These are phyloP conservation scores for Rhincodon typus DNA, from an alignment of 2,797 vertebrate genomes.

Conservation along the genomic window DNA sequence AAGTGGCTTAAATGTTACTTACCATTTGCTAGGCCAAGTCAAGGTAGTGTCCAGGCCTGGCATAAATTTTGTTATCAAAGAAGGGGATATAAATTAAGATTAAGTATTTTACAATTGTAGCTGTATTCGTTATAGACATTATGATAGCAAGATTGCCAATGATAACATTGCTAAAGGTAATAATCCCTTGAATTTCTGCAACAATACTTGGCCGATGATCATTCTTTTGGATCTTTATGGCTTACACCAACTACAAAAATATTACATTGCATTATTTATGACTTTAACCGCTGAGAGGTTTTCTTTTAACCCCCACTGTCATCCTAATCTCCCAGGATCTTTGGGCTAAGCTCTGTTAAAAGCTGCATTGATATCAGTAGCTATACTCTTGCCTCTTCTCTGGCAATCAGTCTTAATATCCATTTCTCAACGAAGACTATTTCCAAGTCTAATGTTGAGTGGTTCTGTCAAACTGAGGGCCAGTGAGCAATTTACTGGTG, in stretches of 20 bases:
- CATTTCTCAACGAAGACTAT: background rate
- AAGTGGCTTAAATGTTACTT: background rate
- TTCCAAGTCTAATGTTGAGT: background rate
- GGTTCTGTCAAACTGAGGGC: background rate
- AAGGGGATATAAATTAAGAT: background rate
- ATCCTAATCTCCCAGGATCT: background rate
- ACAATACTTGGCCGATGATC: background rate
- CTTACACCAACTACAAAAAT: background rate
- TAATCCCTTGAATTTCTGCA: background rate
- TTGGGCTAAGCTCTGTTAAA: background rate
- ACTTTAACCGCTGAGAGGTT: background rate
- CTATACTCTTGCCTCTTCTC: background rate
- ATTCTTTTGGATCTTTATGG: no score
- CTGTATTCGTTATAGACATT: background rate
- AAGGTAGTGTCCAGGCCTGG: background rate
- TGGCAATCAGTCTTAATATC: background rate
- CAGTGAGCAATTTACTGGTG: background rate
- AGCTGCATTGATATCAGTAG: background rate
- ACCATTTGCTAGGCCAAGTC: background rate
- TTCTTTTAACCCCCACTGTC: background rate
- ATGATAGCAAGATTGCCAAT: background rate
- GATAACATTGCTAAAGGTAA: background rate
- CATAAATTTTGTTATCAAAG: background rate
- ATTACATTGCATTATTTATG: background rate
- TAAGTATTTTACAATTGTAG: background rate